phyloP scores from a whole-genome alignment of 2,113 vertebrate genomes.

The Gobius niger region DNA sequence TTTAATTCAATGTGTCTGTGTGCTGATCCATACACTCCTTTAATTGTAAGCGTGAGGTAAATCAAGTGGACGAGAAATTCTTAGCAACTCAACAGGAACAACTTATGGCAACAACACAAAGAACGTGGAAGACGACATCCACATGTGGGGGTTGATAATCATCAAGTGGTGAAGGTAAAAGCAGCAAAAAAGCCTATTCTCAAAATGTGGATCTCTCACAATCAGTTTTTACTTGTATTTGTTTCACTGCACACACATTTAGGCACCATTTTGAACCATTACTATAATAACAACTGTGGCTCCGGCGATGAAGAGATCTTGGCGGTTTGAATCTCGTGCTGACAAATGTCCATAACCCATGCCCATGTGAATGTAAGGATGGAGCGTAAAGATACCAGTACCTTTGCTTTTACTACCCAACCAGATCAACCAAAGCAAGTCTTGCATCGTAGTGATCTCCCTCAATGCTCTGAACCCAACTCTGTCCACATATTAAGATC shows the following conservation, averaged over 20 bases:
- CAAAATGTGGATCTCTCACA: no score
- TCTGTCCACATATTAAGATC: constrained; percentile 35
- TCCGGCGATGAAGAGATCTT: no score
- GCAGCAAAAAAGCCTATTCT: no score
- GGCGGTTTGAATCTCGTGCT: no score
- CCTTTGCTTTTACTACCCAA: not conserved
- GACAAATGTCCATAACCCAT: no score
- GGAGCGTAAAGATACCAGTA: no score
- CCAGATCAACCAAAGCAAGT: not conserved
- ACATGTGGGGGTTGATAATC: not conserved
- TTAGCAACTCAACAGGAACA: constrained; percentile 36
- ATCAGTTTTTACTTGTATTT: no score
- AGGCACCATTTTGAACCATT: no score
- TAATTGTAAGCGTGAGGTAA: constrained; percentile 65
- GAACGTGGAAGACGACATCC: not conserved
- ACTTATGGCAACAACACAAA: constrained; percentile 7
- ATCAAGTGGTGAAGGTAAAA: no score
- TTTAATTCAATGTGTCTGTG: constrained; percentile 65
- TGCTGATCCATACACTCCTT: constrained; percentile 54
- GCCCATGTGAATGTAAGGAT: no score
- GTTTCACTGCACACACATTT: no score
- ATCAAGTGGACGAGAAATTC: constrained; percentile 52
- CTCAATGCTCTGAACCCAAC: not conserved
- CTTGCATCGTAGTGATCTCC: not conserved
- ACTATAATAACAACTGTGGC: no score